These are phyloP conservation scores for Tragelaphus oryx DNA, from an alignment of 2,797 vertebrate species.

Conservation along the genomic window DNA sequence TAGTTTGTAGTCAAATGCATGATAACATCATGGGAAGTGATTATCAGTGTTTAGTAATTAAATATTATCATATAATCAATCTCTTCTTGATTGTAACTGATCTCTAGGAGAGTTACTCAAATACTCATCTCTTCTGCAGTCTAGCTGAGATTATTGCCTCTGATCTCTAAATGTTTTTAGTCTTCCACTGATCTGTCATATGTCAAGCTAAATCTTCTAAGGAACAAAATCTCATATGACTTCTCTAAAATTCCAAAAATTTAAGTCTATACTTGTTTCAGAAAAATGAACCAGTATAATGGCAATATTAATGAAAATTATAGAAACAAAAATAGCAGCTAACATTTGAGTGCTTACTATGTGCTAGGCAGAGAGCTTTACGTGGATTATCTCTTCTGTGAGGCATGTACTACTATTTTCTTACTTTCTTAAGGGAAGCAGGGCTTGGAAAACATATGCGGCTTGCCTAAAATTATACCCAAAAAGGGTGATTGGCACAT, in stretches of 20 bases:
- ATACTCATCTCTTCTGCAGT: slow-evolving; percentile 6
- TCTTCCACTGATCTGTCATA: not conserved
- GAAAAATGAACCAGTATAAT: slow-evolving; percentile 4
- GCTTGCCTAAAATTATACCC: not conserved
- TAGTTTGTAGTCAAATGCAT: not conserved
- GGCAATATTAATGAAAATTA: slow-evolving; percentile 11
- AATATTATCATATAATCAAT: not conserved
- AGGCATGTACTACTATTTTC: not conserved
- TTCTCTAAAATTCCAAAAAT: not conserved
- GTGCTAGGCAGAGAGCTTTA: not conserved
- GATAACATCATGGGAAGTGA: not conserved
- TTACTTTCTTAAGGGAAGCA: slow-evolving; percentile 1
- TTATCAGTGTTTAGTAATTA: slow-evolving; percentile 27
- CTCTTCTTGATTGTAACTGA: slow-evolving; percentile 11
- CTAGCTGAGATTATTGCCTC: slow-evolving; percentile 28
- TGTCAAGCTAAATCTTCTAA: not conserved
- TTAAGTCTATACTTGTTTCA: not conserved
- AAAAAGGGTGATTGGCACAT: not conserved
- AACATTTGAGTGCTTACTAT: not conserved
- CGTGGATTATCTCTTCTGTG: not conserved
- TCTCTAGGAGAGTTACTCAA: not conserved
- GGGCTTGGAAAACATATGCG: not conserved
- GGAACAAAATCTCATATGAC: not conserved
- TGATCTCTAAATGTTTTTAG: not conserved
- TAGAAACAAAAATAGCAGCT: not conserved